Evolutionary conservation across 2,888 invertebrate species (phyloP).

Genomic region (Drosophila anomelani): DNA sequence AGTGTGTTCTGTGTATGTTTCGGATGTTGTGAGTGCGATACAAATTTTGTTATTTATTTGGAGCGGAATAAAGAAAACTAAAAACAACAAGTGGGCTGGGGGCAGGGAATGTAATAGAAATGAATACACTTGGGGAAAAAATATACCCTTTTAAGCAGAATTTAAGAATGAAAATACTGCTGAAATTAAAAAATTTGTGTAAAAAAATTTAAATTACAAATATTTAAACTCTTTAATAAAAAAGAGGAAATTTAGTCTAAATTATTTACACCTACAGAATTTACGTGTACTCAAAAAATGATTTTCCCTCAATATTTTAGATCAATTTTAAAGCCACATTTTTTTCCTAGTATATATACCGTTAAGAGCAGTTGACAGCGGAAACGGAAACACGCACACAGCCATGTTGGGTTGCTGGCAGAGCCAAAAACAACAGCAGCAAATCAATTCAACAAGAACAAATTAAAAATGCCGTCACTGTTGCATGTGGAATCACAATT

Average conservation of each 20-base stretch:
- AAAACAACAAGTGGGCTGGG: slow-evolving; percentile 39
- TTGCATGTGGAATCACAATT: slow-evolving; percentile 58
- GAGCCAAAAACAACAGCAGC: slow-evolving; percentile 29
- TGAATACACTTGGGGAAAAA: neutral
- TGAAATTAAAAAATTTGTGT: no score
- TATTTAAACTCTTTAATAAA: neutral
- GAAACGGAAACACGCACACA: slow-evolving; percentile 66
- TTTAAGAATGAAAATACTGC: neutral
- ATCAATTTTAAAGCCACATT: neutral
- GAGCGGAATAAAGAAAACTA: slow-evolving; percentile 34
- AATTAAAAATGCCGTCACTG: slow-evolving; percentile 75
- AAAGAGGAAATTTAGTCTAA: neutral
- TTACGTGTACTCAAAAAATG: neutral
- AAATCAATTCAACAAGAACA: slow-evolving; percentile 52
- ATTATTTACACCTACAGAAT: neutral
- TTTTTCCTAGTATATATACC: neutral
- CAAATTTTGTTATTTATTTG: slow-evolving; percentile 61
- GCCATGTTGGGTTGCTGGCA: slow-evolving; percentile 12
- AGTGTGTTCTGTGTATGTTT: slow-evolving; percentile 22
- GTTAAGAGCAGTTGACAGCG: slow-evolving; percentile 46
- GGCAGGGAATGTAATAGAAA: neutral
- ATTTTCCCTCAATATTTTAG: neutral
- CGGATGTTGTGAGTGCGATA: slow-evolving; percentile 47
- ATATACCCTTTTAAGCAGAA: no score
- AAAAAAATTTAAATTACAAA: no score